Evolutionary conservation across 2,113 vertebrate genomes (phyloP).

Genomic region (Puntigrus tetrazona): DNA sequence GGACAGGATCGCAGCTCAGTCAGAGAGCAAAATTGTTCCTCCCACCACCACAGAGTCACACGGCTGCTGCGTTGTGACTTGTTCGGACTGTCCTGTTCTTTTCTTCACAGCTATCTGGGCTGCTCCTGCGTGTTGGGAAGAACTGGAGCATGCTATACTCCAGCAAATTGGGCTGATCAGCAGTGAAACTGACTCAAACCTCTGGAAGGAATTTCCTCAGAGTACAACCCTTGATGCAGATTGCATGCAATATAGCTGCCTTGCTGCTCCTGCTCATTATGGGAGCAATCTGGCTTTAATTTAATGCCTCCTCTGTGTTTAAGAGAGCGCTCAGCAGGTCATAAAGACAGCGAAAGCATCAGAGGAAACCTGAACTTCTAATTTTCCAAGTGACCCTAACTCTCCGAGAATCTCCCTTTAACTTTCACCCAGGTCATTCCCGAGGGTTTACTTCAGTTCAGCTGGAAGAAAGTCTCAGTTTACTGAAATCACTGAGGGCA

Average conservation of each 20-base stretch:
- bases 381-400: constrained; percentile 66
- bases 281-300: constrained; percentile 66
- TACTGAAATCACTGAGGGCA: background rate
- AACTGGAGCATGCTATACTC: constrained; percentile 40
- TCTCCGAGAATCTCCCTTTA: constrained; percentile 62
- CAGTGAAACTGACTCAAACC: constrained; percentile 7
- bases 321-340: constrained; percentile 56
- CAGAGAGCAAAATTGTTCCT: constrained; percentile 18
- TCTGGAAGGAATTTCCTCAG: constrained; percentile 29
- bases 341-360: constrained; percentile 49
- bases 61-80: background rate
- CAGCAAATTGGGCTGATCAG: background rate
- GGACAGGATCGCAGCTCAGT: constrained; percentile 56
- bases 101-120: background rate
- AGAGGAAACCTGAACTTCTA: constrained; percentile 69
- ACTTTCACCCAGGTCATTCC: constrained; percentile 65
- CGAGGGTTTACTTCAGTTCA: constrained; percentile 36
- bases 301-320: constrained; percentile 65
- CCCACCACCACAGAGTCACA: constrained; percentile 30
- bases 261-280: constrained; percentile 44
- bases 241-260: constrained; percentile 7
- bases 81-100: background rate
- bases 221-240: background rate
- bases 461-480: constrained; percentile 38
- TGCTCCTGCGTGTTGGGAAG: constrained; percentile 35